Percentiles rank a stretch among this genome's conserved stretches.
These are phyloP conservation scores for Thrips palmi DNA, from an alignment of 1,140 invertebrate genomes.

Conservation along the genomic window DNA sequence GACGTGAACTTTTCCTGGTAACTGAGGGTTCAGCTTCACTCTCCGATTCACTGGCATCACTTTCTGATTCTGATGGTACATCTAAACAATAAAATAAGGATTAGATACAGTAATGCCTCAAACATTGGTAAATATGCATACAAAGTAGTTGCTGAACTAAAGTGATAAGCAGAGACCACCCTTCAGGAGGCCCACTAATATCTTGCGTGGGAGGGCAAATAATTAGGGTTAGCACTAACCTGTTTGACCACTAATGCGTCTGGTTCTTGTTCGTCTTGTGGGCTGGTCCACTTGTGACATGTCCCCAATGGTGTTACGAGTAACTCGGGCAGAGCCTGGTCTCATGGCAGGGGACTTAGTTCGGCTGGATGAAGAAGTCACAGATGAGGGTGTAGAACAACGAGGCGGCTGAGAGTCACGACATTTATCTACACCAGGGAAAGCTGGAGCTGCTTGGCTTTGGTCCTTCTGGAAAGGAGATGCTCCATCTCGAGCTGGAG, in stretches of 20 bases:
- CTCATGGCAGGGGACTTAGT: conserved; percentile 40
- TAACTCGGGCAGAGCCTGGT: not conserved
- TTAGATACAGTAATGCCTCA: not conserved
- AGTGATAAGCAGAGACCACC: too few relatives aligned
- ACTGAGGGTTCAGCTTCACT: conserved; percentile 12
- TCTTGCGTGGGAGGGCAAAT: too few relatives aligned
- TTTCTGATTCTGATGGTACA: conserved; percentile 23
- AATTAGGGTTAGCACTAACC: conserved; percentile 22
- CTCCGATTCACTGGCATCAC: conserved; percentile 21
- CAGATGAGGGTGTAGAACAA: conserved; percentile 37
- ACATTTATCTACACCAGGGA: conserved; percentile 20
- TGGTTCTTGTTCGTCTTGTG: conserved; percentile 20
- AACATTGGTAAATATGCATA: too few relatives aligned
- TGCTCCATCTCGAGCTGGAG: conserved; percentile 6
- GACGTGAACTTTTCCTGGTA: conserved; percentile 11
- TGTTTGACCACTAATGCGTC: conserved; percentile 26
- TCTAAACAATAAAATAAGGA: conserved; percentile 3
- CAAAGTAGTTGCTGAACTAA: too few relatives aligned
- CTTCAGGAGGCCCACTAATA: too few relatives aligned
- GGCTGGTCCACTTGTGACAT: conserved; percentile 7
- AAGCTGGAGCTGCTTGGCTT: conserved; percentile 8
- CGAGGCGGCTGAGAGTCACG: conserved; percentile 27
- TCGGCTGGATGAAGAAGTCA: conserved; percentile 35
- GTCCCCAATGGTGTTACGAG: conserved; percentile 3
- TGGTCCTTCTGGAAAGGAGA: conserved; percentile 19